Evolutionary conservation across 1,140 invertebrate genomes (phyloP).

Genomic region (Drosophila arawakana): DNA sequence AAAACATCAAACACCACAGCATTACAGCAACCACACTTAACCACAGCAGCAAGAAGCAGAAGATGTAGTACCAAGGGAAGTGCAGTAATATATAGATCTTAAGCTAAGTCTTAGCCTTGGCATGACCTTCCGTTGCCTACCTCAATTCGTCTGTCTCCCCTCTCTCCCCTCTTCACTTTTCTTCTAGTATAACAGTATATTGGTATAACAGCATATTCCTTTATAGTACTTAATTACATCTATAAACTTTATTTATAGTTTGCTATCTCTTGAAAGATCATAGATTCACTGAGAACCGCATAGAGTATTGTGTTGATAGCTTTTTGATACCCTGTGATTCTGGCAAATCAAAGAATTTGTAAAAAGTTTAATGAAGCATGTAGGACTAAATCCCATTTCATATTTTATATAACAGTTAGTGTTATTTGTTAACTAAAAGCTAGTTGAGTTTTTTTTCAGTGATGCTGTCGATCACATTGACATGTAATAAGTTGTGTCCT

Average conservation of each 20-base stretch:
- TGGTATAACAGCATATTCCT: background rate
- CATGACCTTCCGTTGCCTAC: background rate
- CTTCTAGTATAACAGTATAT: background rate
- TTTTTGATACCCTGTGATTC: too few relatives aligned
- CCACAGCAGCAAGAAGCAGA: background rate
- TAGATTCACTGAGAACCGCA: background rate
- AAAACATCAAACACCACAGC: slow-evolving; percentile 11
- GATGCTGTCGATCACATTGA: too few relatives aligned
- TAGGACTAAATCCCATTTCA: too few relatives aligned
- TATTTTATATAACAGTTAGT: too few relatives aligned
- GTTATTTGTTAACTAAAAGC: too few relatives aligned
- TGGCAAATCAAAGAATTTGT: too few relatives aligned
- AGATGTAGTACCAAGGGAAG: background rate
- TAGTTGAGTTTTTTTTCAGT: too few relatives aligned
- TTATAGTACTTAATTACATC: slow-evolving; percentile 5
- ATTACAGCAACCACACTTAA: background rate
- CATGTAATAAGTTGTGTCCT: too few relatives aligned
- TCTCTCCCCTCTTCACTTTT: background rate
- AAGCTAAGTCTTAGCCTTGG: background rate
- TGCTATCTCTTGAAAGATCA: background rate
- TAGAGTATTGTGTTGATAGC: too few relatives aligned
- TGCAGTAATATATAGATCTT: background rate
- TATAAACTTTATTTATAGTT: slow-evolving; percentile 12
- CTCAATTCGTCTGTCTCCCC: background rate
- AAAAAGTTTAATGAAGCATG: too few relatives aligned